These are phyloP conservation scores for Pristionchus fissidentatus DNA, from an alignment of 2,888 invertebrate genomes.

Conservation along the genomic window DNA sequence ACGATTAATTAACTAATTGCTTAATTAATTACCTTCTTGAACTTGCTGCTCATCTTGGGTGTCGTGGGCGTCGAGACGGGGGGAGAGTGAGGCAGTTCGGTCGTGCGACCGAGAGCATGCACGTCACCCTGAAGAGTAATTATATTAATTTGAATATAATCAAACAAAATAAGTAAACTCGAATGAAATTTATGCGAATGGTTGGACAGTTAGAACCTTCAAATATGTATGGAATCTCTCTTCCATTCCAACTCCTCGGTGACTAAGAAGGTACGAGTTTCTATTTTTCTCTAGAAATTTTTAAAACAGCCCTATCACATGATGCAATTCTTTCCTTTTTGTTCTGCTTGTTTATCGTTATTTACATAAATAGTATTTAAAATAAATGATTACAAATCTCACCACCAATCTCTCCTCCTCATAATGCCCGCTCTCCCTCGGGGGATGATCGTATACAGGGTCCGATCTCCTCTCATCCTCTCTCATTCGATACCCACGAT, in stretches of 20 bases:
- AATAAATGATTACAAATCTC: neutral
- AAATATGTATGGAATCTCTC: neutral
- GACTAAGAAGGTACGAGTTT: too few species aligned
- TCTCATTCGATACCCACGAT: neutral
- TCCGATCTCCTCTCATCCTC: slow-evolving; percentile 13
- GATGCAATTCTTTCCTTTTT: too few species aligned
- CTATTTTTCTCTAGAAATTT: too few species aligned
- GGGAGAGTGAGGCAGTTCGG: slow-evolving; percentile 64
- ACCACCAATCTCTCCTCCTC: slow-evolving; percentile 35
- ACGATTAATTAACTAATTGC: neutral
- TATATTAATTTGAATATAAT: neutral
- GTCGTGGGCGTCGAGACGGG: slow-evolving; percentile 66
- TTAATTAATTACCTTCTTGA: slow-evolving; percentile 58
- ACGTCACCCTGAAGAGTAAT: slow-evolving; percentile 50
- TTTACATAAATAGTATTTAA: too few species aligned
- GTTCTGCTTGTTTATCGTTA: neutral
- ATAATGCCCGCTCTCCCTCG: slow-evolving; percentile 32
- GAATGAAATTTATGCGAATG: neutral
- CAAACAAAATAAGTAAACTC: neutral
- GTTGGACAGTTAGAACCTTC: neutral
- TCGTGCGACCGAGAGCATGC: slow-evolving; percentile 55
- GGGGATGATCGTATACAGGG: slow-evolving; percentile 27
- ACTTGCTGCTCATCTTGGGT: slow-evolving; percentile 67
- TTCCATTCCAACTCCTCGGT: too few species aligned
- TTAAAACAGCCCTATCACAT: neutral